These are phyloP conservation scores for Hylyphantes graminicola DNA, from an alignment of 1,140 invertebrate genomes.

Conservation along the genomic window DNA sequence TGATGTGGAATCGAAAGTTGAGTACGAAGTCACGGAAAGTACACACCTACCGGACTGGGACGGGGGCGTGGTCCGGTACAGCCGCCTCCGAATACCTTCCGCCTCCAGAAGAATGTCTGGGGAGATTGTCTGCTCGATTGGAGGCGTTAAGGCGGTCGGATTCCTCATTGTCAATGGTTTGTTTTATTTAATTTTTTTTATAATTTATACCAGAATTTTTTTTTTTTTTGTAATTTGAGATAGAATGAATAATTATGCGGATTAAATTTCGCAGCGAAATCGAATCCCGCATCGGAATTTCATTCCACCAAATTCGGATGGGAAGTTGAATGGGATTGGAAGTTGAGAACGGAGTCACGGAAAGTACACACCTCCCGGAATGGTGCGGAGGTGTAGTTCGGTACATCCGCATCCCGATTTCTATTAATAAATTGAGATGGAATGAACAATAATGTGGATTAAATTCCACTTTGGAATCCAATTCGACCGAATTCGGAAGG, in stretches of 20 bases:
- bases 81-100: not conserved
- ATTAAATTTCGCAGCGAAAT: no score
- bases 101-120: constrained; percentile 21
- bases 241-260: no score
- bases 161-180: constrained; percentile 51
- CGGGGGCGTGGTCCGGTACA: not conserved
- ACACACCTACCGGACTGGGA: not conserved
- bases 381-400: not conserved
- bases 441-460: no score
- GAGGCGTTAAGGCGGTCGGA: not conserved
- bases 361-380: not conserved
- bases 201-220: not conserved
- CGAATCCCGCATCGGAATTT: no score
- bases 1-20: no score
- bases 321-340: no score
- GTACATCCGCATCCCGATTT: not conserved
- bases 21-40: not conserved
- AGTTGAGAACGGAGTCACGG: not conserved
- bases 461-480: not conserved
- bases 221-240: no score
- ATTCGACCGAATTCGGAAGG: no score
- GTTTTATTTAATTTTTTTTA: no score
- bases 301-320: no score
- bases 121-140: constrained; percentile 8
- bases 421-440: not conserved